Percentiles rank a stretch among this genome's conserved stretches.
Evolutionary conservation across 2,113 vertebrate species (phyloP).

Genomic region (Gymnogyps californianus): DNA sequence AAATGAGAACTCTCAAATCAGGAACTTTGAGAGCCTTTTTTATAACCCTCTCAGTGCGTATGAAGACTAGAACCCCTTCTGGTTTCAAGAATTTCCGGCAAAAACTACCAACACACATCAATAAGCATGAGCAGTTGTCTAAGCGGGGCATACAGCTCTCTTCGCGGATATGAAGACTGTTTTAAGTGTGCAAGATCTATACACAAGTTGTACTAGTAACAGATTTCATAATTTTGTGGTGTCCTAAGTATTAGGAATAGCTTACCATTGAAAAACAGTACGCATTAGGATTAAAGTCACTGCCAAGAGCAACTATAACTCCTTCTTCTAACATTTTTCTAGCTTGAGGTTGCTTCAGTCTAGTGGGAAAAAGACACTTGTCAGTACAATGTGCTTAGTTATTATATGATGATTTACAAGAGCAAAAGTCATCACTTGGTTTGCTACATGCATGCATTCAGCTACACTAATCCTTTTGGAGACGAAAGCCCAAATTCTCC

Average conservation of each 20-base stretch:
- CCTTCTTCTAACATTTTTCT: slow-evolving; percentile 93
- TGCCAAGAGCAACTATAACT: slow-evolving; percentile 92
- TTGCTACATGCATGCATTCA: neutral
- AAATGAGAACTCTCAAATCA: neutral
- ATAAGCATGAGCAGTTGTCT: neutral
- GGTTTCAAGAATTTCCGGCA: neutral
- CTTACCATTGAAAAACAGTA: slow-evolving; percentile 98
- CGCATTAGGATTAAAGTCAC: slow-evolving; percentile 98
- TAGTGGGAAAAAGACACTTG: slow-evolving; percentile 40
- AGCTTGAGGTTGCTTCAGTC: slow-evolving; percentile 89
- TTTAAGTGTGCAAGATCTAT: neutral
- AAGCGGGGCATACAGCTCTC: neutral
- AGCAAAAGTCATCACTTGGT: neutral
- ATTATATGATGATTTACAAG: neutral
- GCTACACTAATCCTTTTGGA: neutral
- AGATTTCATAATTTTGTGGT: neutral
- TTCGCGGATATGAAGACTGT: neutral
- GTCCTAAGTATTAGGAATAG: neutral
- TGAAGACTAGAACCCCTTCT: neutral
- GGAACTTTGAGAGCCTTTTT: neutral
- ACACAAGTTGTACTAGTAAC: neutral
- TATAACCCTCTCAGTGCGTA: neutral
- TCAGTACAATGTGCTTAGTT: neutral
- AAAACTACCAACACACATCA: neutral
- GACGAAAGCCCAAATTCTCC: neutral